These are phyloP conservation scores for Poeciliopsis prolifica DNA, from an alignment of 2,113 vertebrate genomes.

Conservation along the genomic window DNA sequence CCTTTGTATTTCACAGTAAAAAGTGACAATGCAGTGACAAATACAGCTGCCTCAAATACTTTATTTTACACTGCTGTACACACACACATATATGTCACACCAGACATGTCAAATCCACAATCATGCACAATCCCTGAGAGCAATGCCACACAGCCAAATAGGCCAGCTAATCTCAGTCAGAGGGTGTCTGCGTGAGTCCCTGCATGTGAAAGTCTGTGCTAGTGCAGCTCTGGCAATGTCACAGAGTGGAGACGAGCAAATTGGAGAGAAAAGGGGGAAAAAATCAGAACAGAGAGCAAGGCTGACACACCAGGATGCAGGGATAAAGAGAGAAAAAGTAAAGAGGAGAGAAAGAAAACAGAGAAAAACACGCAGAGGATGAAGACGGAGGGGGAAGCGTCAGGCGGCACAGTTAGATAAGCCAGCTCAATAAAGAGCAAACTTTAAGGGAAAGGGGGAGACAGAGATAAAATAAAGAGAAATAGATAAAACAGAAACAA, in stretches of 20 bases:
- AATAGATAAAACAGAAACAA: conserved; percentile 59
- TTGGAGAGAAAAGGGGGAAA: conserved; percentile 26
- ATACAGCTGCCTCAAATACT: conserved; percentile 64
- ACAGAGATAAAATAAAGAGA: conserved; percentile 53
- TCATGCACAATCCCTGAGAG: conserved; percentile 63
- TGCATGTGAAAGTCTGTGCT: conserved; percentile 24
- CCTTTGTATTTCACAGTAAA: conserved; percentile 47
- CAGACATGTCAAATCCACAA: conserved; percentile 48
- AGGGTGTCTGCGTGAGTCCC: conserved; percentile 45
- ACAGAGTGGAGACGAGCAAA: conserved; percentile 44
- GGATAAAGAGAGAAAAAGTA: conserved; percentile 43
- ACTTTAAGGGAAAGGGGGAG: conserved; percentile 54
- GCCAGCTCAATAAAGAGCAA: conserved; percentile 52
- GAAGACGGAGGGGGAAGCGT: conserved; percentile 54
- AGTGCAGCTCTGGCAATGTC: conserved; percentile 60
- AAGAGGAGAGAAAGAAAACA: conserved; percentile 43
- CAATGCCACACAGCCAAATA: conserved; percentile 66
- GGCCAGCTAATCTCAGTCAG: conserved; percentile 71
- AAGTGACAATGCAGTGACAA: conserved; percentile 62
- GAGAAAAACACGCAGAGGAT: conserved; percentile 50
- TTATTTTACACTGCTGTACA: conserved; percentile 66
- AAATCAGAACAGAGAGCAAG: conserved; percentile 29
- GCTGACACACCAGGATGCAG: conserved; percentile 44
- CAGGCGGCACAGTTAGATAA: conserved; percentile 56
- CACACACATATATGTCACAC: conserved; percentile 17